A percentile compares a stretch with the other conserved stretches of the same genome.
phyloP scores from a whole-genome alignment of 2,797 vertebrate species.

The Dromococcyx pavoninus region DNA sequence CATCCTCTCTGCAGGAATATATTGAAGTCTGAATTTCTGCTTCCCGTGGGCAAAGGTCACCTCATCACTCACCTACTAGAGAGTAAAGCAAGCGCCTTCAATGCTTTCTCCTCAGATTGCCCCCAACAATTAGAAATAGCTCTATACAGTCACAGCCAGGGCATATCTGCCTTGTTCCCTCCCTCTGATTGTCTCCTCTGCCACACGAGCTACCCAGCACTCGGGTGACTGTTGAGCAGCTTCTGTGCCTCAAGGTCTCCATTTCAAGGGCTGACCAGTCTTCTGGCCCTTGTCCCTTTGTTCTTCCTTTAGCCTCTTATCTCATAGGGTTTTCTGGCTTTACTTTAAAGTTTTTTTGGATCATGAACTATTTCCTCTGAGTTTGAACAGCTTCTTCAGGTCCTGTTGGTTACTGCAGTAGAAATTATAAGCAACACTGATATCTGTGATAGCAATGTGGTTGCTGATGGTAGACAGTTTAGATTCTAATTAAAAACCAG shows the following conservation, averaged over 20 bases:
- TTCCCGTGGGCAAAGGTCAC: background rate
- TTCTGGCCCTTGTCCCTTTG: background rate
- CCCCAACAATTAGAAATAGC: background rate
- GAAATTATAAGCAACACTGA: background rate
- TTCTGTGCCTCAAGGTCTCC: background rate
- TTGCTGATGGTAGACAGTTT: background rate
- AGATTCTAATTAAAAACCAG: background rate
- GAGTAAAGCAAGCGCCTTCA: background rate
- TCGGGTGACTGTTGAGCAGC: accelerated
- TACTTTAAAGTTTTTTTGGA: background rate
- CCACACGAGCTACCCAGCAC: accelerated
- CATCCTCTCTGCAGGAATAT: background rate
- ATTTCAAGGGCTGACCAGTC: background rate
- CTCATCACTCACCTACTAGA: background rate
- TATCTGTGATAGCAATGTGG: background rate
- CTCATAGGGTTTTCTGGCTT: background rate
- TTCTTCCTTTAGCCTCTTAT: background rate
- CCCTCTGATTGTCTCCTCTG: background rate
- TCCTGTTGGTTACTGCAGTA: background rate
- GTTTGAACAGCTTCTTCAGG: background rate
- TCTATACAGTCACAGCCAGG: background rate
- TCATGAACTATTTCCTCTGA: background rate
- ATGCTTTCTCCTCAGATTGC: background rate
- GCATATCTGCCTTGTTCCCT: accelerated
- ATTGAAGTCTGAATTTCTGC: background rate